Evolutionary conservation across 2,797 vertebrate genomes (phyloP), one percentile per base, ranked within the genome.

Genomic region (Enteromius trimaculatus): DNA sequence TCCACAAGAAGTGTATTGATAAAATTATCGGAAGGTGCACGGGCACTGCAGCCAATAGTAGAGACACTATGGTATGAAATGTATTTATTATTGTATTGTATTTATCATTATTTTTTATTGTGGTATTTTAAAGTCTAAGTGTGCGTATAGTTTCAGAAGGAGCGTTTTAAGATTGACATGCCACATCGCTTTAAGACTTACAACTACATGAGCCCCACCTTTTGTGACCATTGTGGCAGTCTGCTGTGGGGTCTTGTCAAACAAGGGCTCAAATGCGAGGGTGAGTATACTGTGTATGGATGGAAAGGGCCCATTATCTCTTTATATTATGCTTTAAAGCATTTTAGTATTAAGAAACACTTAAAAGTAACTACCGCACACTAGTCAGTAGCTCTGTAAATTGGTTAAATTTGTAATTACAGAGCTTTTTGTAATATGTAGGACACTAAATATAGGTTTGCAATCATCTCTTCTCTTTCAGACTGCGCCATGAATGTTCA

Each of bases 1-100:
- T 99, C 94, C 98, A 99, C 90, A 99, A 99, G 94, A 99, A 99
- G 92, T 99, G 98, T 90, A 99, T 99, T 60, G 98, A 99, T 91
- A 99, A 98, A 95, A 99, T 99, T 94, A 99, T 99, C 72, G 98
- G 98, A 90, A 95, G 98, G 91, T 99, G 98, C 90, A 99, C 98
- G 0, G 98, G 98, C 83, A 99, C 98, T 0, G 98, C 98, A 5
- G 90, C 98, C 90, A 98, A 99, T 94, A 99, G 98, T 92, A 96
- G 98, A 83, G 97, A 99, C 77, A 96, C 95, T 23, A 90, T 96
- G 94, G 95, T 95, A 92, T n/a, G 94, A 92, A 14, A 29, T 26
- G 19, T 55, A 42, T 26, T 42, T 42, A 42, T 42, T 10, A 42
- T 42, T 42, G 42, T 42, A 42, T 42, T 42, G 42, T 42, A 42